Percentiles rank a stretch among this genome's conserved stretches.
These are phyloP conservation scores for Goniozus legneri DNA, from an alignment of 1,140 invertebrate species.

Conservation along the genomic window DNA sequence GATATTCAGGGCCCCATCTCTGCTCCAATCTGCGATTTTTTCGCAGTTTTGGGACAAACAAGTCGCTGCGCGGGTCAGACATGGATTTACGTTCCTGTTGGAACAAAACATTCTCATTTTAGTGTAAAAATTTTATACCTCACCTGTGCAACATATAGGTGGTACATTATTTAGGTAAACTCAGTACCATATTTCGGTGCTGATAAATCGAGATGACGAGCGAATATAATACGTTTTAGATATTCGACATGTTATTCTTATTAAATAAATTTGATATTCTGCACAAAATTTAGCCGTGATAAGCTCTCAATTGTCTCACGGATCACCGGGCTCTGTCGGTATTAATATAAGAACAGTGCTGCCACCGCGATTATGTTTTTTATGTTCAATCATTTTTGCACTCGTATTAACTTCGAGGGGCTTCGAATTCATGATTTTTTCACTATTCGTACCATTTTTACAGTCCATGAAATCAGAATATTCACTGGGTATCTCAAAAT, in stretches of 20 bases:
- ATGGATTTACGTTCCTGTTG: neutral
- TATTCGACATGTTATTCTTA: neutral
- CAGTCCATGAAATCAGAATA: no score
- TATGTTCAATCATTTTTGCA: no score
- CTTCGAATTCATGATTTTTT: no score
- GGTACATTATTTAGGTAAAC: slow-evolving; percentile 2
- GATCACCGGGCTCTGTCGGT: slow-evolving; percentile 13
- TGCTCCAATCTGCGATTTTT: slow-evolving; percentile 28
- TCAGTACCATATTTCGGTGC: neutral
- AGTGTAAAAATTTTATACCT: slow-evolving; percentile 6
- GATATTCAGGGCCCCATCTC: slow-evolving; percentile 31
- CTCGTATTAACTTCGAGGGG: no score
- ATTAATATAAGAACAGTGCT: slow-evolving; percentile 22
- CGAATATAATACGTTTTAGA: slow-evolving; percentile 4
- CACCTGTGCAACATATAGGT: neutral
- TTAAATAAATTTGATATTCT: slow-evolving; percentile 11
- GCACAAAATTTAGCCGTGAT: slow-evolving; percentile 27
- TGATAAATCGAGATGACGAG: neutral
- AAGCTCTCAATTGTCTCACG: slow-evolving; percentile 17
- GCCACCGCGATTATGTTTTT: slow-evolving; percentile 14
- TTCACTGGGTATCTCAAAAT: no score
- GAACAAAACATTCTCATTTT: no score
- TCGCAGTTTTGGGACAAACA: slow-evolving; percentile 26
- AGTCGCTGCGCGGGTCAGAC: no score
- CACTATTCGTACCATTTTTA: no score